Evolutionary conservation across 2,888 invertebrate genomes (phyloP).

Genomic region (Gerris lacustris): DNA sequence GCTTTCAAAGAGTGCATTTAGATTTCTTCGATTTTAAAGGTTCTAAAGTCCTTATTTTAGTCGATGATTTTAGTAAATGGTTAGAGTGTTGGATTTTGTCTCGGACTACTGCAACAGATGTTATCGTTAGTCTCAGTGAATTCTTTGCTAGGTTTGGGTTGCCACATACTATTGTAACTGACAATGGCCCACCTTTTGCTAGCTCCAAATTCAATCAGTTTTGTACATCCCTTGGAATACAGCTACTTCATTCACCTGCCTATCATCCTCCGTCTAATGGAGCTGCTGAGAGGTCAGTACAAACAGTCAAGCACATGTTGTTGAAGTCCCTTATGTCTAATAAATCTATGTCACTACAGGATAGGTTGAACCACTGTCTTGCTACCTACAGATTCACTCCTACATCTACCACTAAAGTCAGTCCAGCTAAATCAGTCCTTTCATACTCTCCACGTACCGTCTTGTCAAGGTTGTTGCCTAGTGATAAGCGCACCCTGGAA

Average conservation of each 20-base stretch:
- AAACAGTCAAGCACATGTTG: conserved; percentile 26
- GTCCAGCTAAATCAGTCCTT: neutral
- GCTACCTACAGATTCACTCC: neutral
- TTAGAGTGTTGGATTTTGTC: conserved; percentile 28
- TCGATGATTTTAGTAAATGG: conserved; percentile 28
- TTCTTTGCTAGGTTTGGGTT: conserved; percentile 25
- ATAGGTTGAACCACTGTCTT: neutral
- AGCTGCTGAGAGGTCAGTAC: conserved; percentile 30
- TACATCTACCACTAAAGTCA: neutral
- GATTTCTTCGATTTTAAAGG: neutral
- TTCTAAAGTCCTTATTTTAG: neutral
- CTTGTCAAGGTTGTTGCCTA: neutral
- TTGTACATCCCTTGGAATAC: conserved; percentile 19
- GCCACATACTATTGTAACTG: conserved; percentile 23
- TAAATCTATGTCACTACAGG: neutral
- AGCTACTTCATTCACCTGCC: conserved; percentile 24
- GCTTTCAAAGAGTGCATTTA: neutral
- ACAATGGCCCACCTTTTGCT: conserved; percentile 26
- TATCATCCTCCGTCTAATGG: conserved; percentile 30
- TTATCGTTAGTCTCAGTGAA: conserved; percentile 21
- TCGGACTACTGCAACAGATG: conserved; percentile 21
- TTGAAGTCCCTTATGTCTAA: neutral
- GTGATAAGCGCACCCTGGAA: too few relatives aligned
- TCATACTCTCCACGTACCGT: neutral
- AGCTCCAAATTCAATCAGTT: conserved; percentile 22